Evolutionary conservation across 1,140 invertebrate species (phyloP), one percentile per base, ranked within the genome.

Genomic region (Brachionus calyciflorus): DNA sequence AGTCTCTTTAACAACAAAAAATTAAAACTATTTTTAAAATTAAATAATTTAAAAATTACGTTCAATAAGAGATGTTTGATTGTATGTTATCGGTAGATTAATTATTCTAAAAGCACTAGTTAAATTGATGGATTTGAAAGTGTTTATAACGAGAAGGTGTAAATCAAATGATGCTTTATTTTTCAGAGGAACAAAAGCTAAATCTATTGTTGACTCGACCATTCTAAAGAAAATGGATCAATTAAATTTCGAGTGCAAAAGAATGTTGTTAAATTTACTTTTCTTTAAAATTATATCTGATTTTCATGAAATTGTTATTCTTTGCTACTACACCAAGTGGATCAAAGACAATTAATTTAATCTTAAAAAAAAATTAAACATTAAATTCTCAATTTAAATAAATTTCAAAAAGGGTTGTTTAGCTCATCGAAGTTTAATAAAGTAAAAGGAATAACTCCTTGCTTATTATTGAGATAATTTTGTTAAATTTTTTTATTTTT

Each of bases 61-160:
- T 37, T 60, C 28, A 17, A 60, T 37, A 19, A 60, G 9, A 33
- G 55, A 60, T 19, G 19, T 28, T 19, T 37, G n/a, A 19, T 37
- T 60, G n/a, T 37, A 60, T 33, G 7, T 40, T 3, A 60, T 60
- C 19, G 30, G 33, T 5, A 60, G 37, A 17, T 1, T 2, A 14
- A 28, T 60, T 14, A 26, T 30, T 2, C 10, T 33, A 37, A 60
- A 60, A 17, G 33, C 55, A 17, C 37, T n/a, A 17, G 26, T 60
- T 19, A 60, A 24, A 60, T 60, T 60, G 12, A 60, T 33, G 5
- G 28, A 33, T 19, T 60, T 60, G 9, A 60, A 37, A 19, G 28
- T 60, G n/a, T 60, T 60, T 33, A 60, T 60, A 3, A 60, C 55
- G 0, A 60, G n/a, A 33, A 60, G 30, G n/a, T 60, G 55, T 17